Evolutionary conservation across 2,888 invertebrate genomes (phyloP), one percentile per base, ranked within the genome.

Genomic region (Stenoptilia bipunctidactyla): DNA sequence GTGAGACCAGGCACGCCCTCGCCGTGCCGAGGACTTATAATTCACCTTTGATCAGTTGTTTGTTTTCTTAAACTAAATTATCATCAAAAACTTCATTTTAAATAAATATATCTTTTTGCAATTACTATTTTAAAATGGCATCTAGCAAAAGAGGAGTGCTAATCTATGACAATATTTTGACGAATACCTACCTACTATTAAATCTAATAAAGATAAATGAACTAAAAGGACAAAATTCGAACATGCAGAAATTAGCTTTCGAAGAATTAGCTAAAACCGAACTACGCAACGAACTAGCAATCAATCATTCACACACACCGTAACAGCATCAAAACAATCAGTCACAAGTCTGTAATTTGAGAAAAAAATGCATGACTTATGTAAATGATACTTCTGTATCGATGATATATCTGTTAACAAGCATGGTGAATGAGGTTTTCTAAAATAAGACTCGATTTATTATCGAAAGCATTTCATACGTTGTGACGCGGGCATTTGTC

Each of bases 381-480:
- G 64, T 66, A 65, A 69, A 67, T 66, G 60, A 72, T 68, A 66
- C 59, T 58, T 57, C 59, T 56, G 58, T 20, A 20, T 20, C 20
- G 8, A 5, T 20, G 20, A 20, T 20, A 20, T 20, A 20, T 20
- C 4, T 61, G 61, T 57, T 61, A 59, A 60, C 62, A 61, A 64
- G 61, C 56, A 62, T 61, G 60, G 61, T 76, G 76, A 74, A 76
- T 76, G 77, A 72, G 71, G 58, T 69, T 66, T 73, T 71, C 79
- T 80, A 79, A 82, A 80, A 77, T 80, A 76, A 82, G 77, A 69
- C 55, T 61, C 66, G 64, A 82, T 82, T 76, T 76, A 82, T 80
- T 71, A 79, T 65, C 59, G 60, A 67, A 66, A 69, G 71, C 70
- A 66, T 61, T 66, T 70, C 73, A 66, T 68, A 55, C 65, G 58